Conservation (phyloP, 2,888 invertebrate genomes). For the Lycaena phlaeas region DNA sequence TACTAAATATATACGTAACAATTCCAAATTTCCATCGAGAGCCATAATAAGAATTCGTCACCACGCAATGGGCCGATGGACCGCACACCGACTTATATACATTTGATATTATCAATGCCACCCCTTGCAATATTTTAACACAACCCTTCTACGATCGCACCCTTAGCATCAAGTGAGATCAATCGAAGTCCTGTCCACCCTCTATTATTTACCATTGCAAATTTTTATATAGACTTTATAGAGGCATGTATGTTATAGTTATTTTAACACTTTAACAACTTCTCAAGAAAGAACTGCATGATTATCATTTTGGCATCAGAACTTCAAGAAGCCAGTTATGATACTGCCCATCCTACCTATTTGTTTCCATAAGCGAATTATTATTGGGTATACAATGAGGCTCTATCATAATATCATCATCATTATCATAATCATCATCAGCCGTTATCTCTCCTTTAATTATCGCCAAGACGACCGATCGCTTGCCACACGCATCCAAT, state of each 20-base stretch:
- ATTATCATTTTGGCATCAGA: no score
- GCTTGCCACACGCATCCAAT: no score
- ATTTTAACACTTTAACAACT: no score
- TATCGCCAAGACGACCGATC: no score
- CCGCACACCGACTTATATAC: slow-evolving; percentile 23
- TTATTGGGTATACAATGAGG: no score
- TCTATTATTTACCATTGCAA: slow-evolving; percentile 55
- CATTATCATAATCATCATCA: no score
- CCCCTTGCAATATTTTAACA: slow-evolving; percentile 62
- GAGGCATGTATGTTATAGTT: neutral
- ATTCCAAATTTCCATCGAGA: neutral
- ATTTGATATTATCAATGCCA: slow-evolving; percentile 30
- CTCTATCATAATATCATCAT: no score
- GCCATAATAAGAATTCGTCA: slow-evolving; percentile 4
- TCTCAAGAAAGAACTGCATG: no score
- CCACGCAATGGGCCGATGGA: slow-evolving; percentile 21
- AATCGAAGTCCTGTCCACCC: slow-evolving; percentile 53
- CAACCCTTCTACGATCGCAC: slow-evolving; percentile 28
- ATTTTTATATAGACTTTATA: slow-evolving; percentile 11
- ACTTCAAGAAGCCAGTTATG: no score
- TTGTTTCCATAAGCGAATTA: no score
- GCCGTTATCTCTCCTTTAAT: no score
- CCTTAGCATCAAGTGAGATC: slow-evolving; percentile 49
- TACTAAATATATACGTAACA: neutral
- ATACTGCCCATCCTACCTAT: no score